Evolutionary conservation across 1,140 invertebrate genomes (phyloP), one percentile per base, ranked within the genome.

Genomic region (Heliconius himera): DNA sequence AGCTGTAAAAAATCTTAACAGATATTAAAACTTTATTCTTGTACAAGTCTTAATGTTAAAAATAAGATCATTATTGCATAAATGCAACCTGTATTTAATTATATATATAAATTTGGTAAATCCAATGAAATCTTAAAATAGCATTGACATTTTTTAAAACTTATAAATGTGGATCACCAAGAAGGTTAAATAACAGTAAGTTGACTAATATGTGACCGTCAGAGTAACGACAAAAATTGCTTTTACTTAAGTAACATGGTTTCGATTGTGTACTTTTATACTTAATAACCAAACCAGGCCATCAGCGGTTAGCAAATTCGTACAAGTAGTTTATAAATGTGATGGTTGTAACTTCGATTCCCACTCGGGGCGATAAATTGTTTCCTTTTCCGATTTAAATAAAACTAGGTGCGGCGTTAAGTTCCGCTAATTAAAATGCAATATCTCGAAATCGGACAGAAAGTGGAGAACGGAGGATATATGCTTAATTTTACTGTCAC

Each of bases 41-140:
- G 20, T 18, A 20, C 18, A 51, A 51, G 20, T 51, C 6, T 16
- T 0, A 18, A 56, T 56, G n/a, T 56, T 56, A 56, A 56, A 56
- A 56, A 56, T 56, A 56, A 56, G 8, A 22, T 56, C 3, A 56
- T 22, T 56, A 6, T 56, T 22, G 54, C 54, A 56, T 56, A 56
- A 22, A 22, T 56, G 54, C n/a, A 56, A 56, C 54, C n/a, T 56
- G n/a, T 56, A 56, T 56, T 56, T 56, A 56, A 56, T n/a, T 56
- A n/a, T 22, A 36, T 26, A 26, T 36, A 56, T 20, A 56, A 22
- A 56, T 56, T 56, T 9, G 54, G 54, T 56, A 56, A 56, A 56
- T 56, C 54, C 54, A 56, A 56, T 56, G 54, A 22, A 56, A 56
- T 22, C 54, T 56, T 56, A 56, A 56, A 56, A 56, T 56, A 56